These are phyloP conservation scores for Heteromurus nitidus DNA, from an alignment of 2,888 invertebrate genomes.

Conservation along the genomic window DNA sequence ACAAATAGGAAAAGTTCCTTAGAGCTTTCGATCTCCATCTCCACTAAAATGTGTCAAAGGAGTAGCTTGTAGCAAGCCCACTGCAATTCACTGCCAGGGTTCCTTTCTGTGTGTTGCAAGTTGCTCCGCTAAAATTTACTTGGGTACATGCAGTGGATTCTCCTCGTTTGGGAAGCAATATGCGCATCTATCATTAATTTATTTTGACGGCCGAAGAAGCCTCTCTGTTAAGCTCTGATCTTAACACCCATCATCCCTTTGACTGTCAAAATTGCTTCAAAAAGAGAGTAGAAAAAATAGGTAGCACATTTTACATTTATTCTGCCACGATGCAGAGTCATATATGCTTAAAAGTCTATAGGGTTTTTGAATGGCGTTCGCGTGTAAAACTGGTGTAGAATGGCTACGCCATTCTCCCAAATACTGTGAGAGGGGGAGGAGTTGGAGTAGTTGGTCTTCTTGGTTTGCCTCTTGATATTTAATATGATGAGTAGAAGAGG, in stretches of 20 bases:
- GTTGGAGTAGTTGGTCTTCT: too few relatives aligned
- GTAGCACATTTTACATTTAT: neutral
- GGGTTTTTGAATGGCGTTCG: too few relatives aligned
- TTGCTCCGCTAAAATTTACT: too few relatives aligned
- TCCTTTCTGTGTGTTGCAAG: conserved; percentile 18
- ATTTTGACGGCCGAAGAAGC: conserved; percentile 54
- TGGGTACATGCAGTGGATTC: too few relatives aligned
- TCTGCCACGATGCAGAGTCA: neutral
- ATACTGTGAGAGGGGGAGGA: too few relatives aligned
- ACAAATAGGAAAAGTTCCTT: too few relatives aligned
- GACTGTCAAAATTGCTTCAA: conserved; percentile 39
- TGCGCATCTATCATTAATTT: conserved; percentile 65
- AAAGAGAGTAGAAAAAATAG: neutral
- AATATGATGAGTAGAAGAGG: too few relatives aligned
- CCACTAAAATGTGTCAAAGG: conserved; percentile 37
- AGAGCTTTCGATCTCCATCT: too few relatives aligned
- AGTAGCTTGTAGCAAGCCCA: conserved; percentile 41
- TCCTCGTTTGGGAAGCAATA: conserved; percentile 52
- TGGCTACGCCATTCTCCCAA: too few relatives aligned
- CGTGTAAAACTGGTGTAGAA: too few relatives aligned
- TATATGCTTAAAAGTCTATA: too few relatives aligned
- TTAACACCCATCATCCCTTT: conserved; percentile 52
- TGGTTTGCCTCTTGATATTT: too few relatives aligned
- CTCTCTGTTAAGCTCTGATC: conserved; percentile 37
- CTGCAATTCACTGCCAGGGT: conserved; percentile 13